Base-by-base conservation (phyloP, 2,888 invertebrate genomes). In the Cosmopolites sordidus region DNA sequence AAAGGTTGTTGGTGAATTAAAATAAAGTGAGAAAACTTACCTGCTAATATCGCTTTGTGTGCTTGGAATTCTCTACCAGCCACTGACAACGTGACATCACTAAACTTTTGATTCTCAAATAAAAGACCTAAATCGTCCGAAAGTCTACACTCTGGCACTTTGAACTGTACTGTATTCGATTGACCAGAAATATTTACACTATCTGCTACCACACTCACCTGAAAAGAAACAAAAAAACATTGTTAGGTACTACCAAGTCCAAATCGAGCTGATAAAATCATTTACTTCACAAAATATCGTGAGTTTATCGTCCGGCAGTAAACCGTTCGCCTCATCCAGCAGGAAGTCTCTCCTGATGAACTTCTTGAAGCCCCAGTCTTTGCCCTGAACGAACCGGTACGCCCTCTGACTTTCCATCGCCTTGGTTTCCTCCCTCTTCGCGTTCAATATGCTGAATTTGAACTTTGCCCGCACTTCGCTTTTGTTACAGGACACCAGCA, bases 311-410 rank as follows among this genome's bases (percentile, higher is more conserved):
- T 99, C 98, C 14, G 99, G 98, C 68, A 99, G 79, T 42, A 99
- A 83, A 65, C 99, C 99, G 75, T 99, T 99, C 56, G 94, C 92
- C 79, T 99, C 99, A 75, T 99, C 99, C 75, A 99, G 79, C 60
- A 99, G 83, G 77, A 99, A 99, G 78, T 99, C 99, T 77, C 99
- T 84, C 71, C 98, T 84, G 63, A 99, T 99, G 75, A 99, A 99
- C 77, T 99, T 99, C 79, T 99, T 99, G 81, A 99, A 99, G 55
- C 99, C 99, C 99, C 99, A 99, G 81, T 99, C 99, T 79, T 99
- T 99, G 67, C 99, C 99, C 79, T 99, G 98, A 59, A 99, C 98
- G 78, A 99, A 99, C 80, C 98, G 86, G 78, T 99, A 99, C 61
- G 99, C 99, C 74, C 99, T 78, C 73, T 86, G 86, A 75, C 86